Conservation (phyloP, 2,797 vertebrate species). For the Anabacerthia variegaticeps region DNA sequence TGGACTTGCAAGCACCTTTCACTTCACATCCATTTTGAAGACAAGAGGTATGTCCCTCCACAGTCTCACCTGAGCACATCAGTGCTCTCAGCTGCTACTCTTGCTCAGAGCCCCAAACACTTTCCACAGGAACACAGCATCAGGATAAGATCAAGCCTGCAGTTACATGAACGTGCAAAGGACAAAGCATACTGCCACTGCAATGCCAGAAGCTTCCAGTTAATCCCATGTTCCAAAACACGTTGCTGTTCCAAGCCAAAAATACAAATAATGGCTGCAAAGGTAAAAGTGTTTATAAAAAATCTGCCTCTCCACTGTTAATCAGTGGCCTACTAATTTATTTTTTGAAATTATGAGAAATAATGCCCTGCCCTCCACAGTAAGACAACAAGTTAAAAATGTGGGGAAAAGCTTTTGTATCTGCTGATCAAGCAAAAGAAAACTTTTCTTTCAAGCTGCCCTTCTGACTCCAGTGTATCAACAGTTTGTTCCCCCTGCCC, state of each 20-base stretch:
- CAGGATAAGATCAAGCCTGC: not conserved
- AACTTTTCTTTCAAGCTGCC: not conserved
- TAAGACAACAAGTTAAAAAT: not conserved
- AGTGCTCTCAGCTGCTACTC: not conserved
- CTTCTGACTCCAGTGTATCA: conserved; percentile 25
- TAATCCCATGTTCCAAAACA: not conserved
- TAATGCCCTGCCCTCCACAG: not conserved
- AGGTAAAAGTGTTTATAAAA: not conserved
- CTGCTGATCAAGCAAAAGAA: conserved; percentile 7
- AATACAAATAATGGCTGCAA: not conserved
- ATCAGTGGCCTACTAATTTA: not conserved
- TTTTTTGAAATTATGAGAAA: not conserved
- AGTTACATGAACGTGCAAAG: not conserved
- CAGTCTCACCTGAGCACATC: not conserved
- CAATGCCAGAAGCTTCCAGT: not conserved
- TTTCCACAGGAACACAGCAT: not conserved
- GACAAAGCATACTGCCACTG: not conserved
- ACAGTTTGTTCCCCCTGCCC: not conserved
- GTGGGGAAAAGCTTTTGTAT: not conserved
- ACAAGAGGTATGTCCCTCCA: not conserved
- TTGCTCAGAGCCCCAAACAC: not conserved
- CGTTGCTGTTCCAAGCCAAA: not conserved
- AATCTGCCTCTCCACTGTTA: not conserved
- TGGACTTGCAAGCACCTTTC: not conserved
- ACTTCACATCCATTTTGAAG: not conserved